phyloP scores from a whole-genome alignment of 2,113 vertebrate species.

The Microcebus griseorufus region DNA sequence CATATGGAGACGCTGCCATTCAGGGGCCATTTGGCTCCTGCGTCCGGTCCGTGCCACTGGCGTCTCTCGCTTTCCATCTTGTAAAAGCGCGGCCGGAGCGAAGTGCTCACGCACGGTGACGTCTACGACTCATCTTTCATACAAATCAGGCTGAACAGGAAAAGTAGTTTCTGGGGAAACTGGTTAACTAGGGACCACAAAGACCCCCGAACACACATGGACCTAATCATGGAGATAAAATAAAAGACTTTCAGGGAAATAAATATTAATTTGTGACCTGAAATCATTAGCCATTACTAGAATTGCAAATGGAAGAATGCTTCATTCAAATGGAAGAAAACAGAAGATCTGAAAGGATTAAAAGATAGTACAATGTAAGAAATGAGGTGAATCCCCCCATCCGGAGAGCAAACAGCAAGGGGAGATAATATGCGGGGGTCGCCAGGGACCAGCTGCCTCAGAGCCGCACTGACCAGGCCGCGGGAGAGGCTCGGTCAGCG shows the following conservation, averaged over 20 bases:
- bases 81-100: too few relatives aligned
- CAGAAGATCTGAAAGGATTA: background rate
- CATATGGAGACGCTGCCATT: too few relatives aligned
- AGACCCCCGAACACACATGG: background rate
- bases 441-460: background rate
- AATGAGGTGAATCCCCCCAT: background rate
- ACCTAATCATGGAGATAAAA: background rate
- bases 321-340: background rate
- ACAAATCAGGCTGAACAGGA: too few relatives aligned
- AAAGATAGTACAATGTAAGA: background rate
- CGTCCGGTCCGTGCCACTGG: too few relatives aligned
- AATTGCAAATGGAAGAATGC: background rate
- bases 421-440: accelerated
- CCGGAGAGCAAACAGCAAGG: background rate
- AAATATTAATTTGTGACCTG: background rate
- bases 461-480: background rate
- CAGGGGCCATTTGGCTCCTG: too few relatives aligned
- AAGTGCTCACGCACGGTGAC: too few relatives aligned
- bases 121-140: too few relatives aligned
- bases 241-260: background rate
- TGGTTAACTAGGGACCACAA: too few relatives aligned
- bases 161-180: too few relatives aligned
- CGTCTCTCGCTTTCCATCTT: too few relatives aligned
- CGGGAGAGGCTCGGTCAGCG: too few relatives aligned
- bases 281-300: background rate